Evolutionary conservation across 1,140 invertebrate species (phyloP).

Genomic region (Drosophila funebris): DNA sequence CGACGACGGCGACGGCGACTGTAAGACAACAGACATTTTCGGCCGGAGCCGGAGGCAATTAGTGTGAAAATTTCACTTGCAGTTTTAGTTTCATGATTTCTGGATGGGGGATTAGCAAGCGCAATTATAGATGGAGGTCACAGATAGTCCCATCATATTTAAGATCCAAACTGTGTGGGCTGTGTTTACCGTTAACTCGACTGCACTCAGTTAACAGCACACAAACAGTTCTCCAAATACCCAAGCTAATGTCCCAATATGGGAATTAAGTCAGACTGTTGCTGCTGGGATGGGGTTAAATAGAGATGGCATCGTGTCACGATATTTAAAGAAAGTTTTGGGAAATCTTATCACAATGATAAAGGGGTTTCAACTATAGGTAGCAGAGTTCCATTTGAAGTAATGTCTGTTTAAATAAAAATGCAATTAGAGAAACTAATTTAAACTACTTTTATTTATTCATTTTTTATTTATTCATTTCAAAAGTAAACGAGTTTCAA

Average conservation of each 20-base stretch:
- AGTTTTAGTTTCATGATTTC: constrained; percentile 68
- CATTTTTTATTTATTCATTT: too few species aligned
- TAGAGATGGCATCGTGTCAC: not conserved
- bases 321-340: not conserved
- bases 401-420: too few species aligned
- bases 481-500: too few species aligned
- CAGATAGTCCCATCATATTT: constrained; percentile 49
- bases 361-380: too few species aligned
- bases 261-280: constrained; percentile 5
- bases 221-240: constrained; percentile 11
- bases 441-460: too few species aligned
- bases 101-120: constrained; percentile 63
- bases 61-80: constrained; percentile 79
- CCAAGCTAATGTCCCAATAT: constrained; percentile 4
- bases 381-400: too few species aligned
- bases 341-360: too few species aligned
- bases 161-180: constrained; percentile 31
- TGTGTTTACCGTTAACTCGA: constrained; percentile 49
- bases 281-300: not conserved
- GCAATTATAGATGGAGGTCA: constrained; percentile 78
- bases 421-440: too few species aligned
- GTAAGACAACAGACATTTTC: constrained; percentile 62
- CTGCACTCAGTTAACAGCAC: constrained; percentile 5
- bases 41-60: constrained; percentile 62
- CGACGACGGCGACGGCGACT: constrained; percentile 12